Conservation (phyloP, 2,113 vertebrate species). For the Gobius niger region DNA sequence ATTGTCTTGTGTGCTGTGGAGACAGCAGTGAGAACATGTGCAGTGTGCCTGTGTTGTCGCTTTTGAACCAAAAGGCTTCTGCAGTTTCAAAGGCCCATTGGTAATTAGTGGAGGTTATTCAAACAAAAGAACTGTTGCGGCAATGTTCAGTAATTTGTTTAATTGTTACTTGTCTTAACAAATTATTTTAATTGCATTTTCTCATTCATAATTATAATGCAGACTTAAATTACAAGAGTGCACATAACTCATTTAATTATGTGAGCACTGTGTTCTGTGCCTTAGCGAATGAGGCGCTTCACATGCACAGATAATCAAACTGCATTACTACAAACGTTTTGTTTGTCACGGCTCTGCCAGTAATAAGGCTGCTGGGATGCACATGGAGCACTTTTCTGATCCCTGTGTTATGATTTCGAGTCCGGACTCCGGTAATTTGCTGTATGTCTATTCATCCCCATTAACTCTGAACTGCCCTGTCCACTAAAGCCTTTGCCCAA, state of each 20-base stretch:
- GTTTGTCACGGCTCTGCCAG: too few relatives aligned
- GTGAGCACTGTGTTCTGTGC: background rate
- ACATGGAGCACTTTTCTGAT: too few relatives aligned
- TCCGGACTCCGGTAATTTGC: too few relatives aligned
- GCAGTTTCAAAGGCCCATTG: background rate
- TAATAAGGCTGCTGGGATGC: too few relatives aligned
- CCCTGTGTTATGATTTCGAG: too few relatives aligned
- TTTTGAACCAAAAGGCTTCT: slow-evolving; percentile 1
- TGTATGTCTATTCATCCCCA: too few relatives aligned
- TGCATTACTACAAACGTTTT: background rate
- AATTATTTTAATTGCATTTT: background rate
- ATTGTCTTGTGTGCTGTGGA: slow-evolving; percentile 19
- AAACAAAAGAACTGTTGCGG: slow-evolving; percentile 5
- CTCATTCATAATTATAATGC: background rate
- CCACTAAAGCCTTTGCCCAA: too few relatives aligned
- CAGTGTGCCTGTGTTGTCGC: slow-evolving; percentile 1
- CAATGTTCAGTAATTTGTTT: background rate
- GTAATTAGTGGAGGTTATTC: background rate
- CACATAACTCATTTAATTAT: background rate
- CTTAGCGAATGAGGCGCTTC: background rate
- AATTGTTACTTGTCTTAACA: background rate
- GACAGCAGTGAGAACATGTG: slow-evolving; percentile 6
- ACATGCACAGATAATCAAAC: background rate
- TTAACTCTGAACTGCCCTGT: too few relatives aligned
- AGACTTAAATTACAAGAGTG: background rate